phyloP scores from a whole-genome alignment of 2,888 invertebrate genomes.

The Neoscelio sp. region DNA sequence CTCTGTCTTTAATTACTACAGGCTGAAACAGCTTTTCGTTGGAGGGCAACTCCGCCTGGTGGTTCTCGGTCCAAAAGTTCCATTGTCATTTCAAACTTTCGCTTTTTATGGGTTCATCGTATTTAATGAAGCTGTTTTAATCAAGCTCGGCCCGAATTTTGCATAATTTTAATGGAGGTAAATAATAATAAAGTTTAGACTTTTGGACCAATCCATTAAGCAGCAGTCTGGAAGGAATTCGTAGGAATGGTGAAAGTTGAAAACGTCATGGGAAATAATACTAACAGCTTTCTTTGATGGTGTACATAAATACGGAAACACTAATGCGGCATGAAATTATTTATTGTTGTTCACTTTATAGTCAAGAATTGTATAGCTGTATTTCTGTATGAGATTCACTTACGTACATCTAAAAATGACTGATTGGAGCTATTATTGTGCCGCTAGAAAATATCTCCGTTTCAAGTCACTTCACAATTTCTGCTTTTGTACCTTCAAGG shows the following conservation, averaged over 20 bases:
- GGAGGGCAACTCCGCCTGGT: neutral
- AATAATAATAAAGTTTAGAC: constrained; percentile 18
- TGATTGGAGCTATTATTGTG: constrained; percentile 13
- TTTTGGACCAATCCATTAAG: constrained; percentile 4
- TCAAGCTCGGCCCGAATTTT: constrained; percentile 14
- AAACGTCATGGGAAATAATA: no score
- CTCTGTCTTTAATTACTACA: constrained; percentile 80
- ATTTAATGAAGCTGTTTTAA: constrained; percentile 40
- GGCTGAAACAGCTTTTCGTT: constrained; percentile 45
- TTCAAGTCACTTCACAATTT: constrained; percentile 27
- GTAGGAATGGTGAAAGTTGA: no score
- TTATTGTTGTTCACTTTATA: neutral
- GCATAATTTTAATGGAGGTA: constrained; percentile 23
- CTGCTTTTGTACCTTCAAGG: constrained; percentile 44
- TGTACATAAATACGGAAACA: no score
- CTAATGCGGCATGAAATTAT: neutral
- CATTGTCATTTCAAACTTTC: constrained; percentile 36
- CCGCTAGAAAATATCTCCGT: constrained; percentile 24
- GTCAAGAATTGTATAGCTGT: no score
- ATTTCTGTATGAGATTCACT: no score
- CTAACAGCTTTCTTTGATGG: no score
- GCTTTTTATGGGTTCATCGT: constrained; percentile 35
- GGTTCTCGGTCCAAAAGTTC: constrained; percentile 11
- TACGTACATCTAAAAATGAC: neutral
- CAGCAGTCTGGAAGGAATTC: no score